Evolutionary conservation across 2,113 vertebrate species (phyloP).

Genomic region (Myotis yumanensis): DNA sequence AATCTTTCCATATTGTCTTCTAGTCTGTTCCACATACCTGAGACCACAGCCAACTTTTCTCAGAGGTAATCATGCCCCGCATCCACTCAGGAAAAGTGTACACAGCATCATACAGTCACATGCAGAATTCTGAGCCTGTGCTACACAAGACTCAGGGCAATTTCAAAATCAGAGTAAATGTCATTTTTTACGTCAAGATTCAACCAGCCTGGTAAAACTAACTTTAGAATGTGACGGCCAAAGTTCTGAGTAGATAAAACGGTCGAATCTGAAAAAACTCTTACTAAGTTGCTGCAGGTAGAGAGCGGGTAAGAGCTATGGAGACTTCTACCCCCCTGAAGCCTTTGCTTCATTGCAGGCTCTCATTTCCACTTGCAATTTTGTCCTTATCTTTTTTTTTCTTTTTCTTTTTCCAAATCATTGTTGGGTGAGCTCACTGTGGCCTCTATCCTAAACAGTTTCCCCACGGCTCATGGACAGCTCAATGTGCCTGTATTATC

Average conservation of each 20-base stretch:
- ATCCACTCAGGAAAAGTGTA: background rate
- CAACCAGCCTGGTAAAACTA: constrained; percentile 1
- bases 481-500: background rate
- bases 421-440: background rate
- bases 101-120: background rate
- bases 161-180: background rate
- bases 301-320: background rate
- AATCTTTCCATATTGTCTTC: background rate
- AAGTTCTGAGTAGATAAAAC: background rate
- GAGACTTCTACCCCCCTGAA: background rate
- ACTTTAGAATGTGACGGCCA: background rate
- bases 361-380: background rate
- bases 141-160: background rate
- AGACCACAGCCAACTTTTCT: background rate
- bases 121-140: background rate
- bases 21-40: background rate
- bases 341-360: background rate
- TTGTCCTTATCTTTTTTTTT: background rate
- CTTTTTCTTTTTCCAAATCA: background rate
- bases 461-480: background rate
- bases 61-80: background rate
- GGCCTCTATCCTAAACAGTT: background rate
- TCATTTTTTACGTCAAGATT: background rate
- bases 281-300: background rate
- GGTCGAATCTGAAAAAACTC: background rate